Percentiles rank a stretch among this genome's conserved stretches.
Conservation (phyloP, 2,113 vertebrate species). For the Passer montanus region DNA sequence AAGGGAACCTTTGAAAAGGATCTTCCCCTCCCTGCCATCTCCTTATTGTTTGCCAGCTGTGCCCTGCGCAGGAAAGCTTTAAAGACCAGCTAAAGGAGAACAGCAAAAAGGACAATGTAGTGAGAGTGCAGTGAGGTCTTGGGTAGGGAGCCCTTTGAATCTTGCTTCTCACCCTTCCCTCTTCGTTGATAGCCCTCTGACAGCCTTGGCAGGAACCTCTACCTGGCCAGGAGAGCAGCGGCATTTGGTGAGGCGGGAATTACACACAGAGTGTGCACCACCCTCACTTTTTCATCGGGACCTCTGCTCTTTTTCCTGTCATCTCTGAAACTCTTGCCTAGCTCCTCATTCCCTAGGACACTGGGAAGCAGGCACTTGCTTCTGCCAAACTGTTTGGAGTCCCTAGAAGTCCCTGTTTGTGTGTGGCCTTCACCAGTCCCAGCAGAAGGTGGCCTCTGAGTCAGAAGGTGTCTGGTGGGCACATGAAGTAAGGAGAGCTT, state of each 20-base stretch:
- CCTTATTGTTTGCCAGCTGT: slow-evolving; percentile 38
- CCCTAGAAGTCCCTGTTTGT: not conserved
- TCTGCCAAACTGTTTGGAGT: not conserved
- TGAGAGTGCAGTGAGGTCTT: not conserved
- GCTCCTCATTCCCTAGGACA: not conserved
- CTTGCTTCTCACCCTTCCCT: not conserved
- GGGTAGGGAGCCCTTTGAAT: not conserved
- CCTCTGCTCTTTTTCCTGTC: not conserved
- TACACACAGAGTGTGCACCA: not conserved
- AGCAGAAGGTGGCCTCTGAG: not conserved
- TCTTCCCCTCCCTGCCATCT: not conserved
- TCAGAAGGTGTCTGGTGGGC: not conserved
- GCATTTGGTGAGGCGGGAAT: not conserved
- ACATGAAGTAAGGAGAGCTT: slow-evolving; percentile 17
- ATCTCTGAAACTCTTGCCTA: not conserved
- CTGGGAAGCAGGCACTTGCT: not conserved
- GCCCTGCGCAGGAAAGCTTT: not conserved
- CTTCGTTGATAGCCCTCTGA: not conserved
- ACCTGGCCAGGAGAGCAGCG: not conserved
- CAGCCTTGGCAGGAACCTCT: not conserved
- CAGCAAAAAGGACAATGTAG: not conserved
- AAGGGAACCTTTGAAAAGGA: slow-evolving; percentile 55
- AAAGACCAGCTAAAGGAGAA: not conserved
- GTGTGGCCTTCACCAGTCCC: not conserved
- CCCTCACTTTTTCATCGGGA: not conserved